Evolutionary conservation across 2,113 vertebrate genomes (phyloP).

Genomic region (Phalacrocorax pelagicus): DNA sequence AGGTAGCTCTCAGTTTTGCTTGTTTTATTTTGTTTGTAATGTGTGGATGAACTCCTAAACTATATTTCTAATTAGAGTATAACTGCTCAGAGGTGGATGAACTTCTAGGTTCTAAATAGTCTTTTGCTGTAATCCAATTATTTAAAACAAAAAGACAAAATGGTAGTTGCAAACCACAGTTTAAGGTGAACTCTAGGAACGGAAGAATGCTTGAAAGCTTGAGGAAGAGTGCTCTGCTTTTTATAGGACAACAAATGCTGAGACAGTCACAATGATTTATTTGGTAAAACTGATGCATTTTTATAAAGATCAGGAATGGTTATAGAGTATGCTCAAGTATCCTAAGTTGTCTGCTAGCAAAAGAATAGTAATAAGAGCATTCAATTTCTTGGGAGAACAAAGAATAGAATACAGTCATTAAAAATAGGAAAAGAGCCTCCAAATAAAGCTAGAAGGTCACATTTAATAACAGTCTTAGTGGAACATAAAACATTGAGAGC

Average conservation of each 20-base stretch:
- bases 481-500: not conserved
- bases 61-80: not conserved
- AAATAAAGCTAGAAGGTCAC: not conserved
- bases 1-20: not conserved
- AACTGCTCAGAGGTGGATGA: not conserved
- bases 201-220: not conserved
- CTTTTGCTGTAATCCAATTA: not conserved
- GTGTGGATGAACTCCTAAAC: not conserved
- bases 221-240: not conserved
- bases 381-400: not conserved
- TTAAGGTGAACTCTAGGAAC: not conserved
- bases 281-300: not conserved
- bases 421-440: not conserved
- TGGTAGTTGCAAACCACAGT: not conserved
- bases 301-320: not conserved
- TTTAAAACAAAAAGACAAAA: not conserved
- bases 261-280: not conserved
- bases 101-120: not conserved
- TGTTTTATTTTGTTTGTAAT: not conserved
- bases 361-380: not conserved
- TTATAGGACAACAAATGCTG: not conserved
- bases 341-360: not conserved
- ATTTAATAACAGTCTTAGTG: not conserved
- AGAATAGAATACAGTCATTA: not conserved
- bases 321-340: not conserved